Conservation (phyloP, 2,113 vertebrate genomes). For the Hydrochoerus hydrochaeris region DNA sequence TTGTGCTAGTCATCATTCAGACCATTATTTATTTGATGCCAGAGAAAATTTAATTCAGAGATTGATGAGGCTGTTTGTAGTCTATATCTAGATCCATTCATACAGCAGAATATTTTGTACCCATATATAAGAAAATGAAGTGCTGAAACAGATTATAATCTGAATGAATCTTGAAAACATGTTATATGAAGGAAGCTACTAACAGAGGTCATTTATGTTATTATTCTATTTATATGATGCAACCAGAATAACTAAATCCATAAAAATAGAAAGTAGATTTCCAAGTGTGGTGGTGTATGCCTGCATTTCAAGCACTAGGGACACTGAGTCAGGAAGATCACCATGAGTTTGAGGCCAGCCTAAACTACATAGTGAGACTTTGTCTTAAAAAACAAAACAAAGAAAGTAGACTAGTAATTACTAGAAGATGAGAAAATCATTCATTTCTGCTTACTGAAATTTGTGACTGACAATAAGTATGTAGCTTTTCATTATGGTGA, state of each 20-base stretch:
- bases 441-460: not conserved
- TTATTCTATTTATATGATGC: not conserved
- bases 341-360: not conserved
- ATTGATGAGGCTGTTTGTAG: not conserved
- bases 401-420: not conserved
- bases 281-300: not conserved
- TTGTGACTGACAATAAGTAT: not conserved
- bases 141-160: not conserved
- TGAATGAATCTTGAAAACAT: not conserved
- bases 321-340: not conserved
- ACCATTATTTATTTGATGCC: not conserved
- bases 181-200: not conserved
- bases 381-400: not conserved
- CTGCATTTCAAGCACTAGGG: not conserved
- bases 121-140: not conserved
- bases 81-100: not conserved
- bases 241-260: not conserved
- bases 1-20: not conserved
- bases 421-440: not conserved
- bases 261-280: not conserved
- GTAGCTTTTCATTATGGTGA: not conserved
- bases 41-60: not conserved
- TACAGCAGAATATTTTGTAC: not conserved
- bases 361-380: not conserved
- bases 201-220: not conserved